Evolutionary conservation across 2,113 vertebrate genomes (phyloP), one percentile per base, ranked within the genome.

Genomic region (Lucifuga dentata): DNA sequence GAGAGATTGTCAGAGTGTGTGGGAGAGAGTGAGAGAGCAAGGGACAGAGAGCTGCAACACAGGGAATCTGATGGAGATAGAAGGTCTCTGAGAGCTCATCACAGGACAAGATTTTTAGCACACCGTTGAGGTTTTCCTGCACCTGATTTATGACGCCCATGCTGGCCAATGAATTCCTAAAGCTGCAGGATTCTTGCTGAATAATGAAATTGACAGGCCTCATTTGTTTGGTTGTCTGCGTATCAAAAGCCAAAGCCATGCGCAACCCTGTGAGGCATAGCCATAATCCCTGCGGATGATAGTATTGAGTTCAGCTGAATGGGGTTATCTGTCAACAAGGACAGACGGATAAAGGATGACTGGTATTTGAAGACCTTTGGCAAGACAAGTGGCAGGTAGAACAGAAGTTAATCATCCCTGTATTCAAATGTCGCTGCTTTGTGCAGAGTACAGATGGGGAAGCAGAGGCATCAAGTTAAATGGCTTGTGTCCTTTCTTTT

Each of bases 271-370:
- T 20, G 49, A 81, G 71, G 24, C 65, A 66, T 15, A 56, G 66
- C 68, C 48, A 46, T 81, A 79, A 83, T 88, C 79, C 77, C 65
- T 13, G 8, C 45, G 58, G 80, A 81, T 71, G 76, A 78, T 56
- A 45, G 51, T 40, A 76, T 78, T 76, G 75, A 72, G 62, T 61
- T 33, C 12, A 40, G 61, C 12, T 64, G 64, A 81, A 85, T 71
- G 63, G 64, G 80, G 53, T 86, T 79, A 79, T 84, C 80, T 68
- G 71, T 81, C 80, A 83, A 63, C 68, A 33, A 58, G 57, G 70
- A 82, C 61, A 73, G 66, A 48, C 45, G 62, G 66, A 81, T 74
- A 78, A 74, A 72, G 63, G 56, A 73, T 36, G 53, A 50, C 29
- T 69, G 72, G 64, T 51, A 71, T 82, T 84, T 79, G 49, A 67